Base-by-base conservation (phyloP, 2,888 invertebrate genomes). In the Neoscelio sp. region DNA sequence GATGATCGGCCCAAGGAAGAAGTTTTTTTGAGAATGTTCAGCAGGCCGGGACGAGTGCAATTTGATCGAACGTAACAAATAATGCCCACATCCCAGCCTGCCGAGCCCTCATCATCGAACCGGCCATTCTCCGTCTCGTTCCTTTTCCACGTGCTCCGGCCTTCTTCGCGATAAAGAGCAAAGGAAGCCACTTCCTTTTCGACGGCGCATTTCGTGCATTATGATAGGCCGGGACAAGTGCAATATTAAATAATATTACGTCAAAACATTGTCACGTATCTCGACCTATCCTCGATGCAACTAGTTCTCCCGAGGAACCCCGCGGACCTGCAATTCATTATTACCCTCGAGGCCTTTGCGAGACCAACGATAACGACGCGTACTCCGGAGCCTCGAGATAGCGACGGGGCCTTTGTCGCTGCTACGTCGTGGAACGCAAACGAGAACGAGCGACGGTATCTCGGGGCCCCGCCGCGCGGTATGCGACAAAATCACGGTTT, bases 41-140 rank as follows among this genome's bases (percentile, higher is more conserved):
- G 90, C 91, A 91, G 91, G 91, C 91, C 91, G 91, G 91, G 91
- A 91, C 89, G 89, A 91, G 91, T 91, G 91, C 91, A 91, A 91
- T 91, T 88, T 91, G 91, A 87, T 85, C 80, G 67, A 81, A 85
- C 79, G 80, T 80, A 82, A 87, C 89, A 89, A 90, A 90, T 89
- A 84, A 82, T 90, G 90, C 91, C 87, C 88, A 84, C 86, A 86
- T 89, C 90, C 87, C 88, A 82, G 84, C 89, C 91, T 91, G 88
- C 86, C 85, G 81, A 80, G 85, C 83, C 75, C 83, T 84, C 86
- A 85, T 82, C 70, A 82, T 82, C 85, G 85, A 84, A 68, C 17
- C 26, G 58, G 26, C 50, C 17, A 38, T 44, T 13, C 46, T 28
- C 28, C 38, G 10, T 8, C 35, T 26, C 20, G 12, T 50, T 20